A percentile compares a stretch with the other conserved stretches of the same genome.
phyloP scores from a whole-genome alignment of 2,888 invertebrate genomes.

The Heteromurus nitidus region DNA sequence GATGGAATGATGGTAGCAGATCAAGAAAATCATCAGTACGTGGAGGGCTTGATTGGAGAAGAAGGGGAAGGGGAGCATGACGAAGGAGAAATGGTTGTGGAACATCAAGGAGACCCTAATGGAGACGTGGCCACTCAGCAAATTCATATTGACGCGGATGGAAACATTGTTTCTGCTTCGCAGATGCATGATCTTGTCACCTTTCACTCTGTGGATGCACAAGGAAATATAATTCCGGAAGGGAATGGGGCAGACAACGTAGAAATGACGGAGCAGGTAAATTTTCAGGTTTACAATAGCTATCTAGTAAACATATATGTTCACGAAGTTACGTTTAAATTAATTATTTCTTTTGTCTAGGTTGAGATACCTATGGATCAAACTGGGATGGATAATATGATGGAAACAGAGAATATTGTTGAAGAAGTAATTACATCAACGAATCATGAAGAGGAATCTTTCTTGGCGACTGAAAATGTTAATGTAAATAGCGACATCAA shows the following conservation, averaged over 20 bases:
- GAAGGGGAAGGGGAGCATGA: conserved; percentile 39
- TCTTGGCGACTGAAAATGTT: conserved; percentile 44
- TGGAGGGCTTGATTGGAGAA: conserved; percentile 66
- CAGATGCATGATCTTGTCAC: conserved; percentile 72
- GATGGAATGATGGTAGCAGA: conserved; percentile 53
- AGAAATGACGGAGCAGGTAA: conserved; percentile 64
- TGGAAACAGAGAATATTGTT: conserved; percentile 70
- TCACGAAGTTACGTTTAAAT: no score
- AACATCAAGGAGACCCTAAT: conserved; percentile 59
- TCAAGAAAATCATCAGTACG: conserved; percentile 65
- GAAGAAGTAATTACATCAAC: conserved; percentile 71
- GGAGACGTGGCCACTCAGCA: conserved; percentile 63
- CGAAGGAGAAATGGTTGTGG: conserved; percentile 54
- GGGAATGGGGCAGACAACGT: conserved; percentile 41
- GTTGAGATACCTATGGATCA: conserved; percentile 70
- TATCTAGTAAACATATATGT: background rate
- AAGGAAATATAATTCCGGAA: conserved; percentile 67
- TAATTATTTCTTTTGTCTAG: conserved; percentile 22
- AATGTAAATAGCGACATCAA: conserved; percentile 42
- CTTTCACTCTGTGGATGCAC: conserved; percentile 70
- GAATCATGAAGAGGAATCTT: conserved; percentile 59
- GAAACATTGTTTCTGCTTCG: conserved; percentile 66
- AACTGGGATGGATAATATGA: conserved; percentile 68
- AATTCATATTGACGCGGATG: conserved; percentile 68
- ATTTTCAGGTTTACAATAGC: background rate